Evolutionary conservation across 2,113 vertebrate genomes (phyloP).

Genomic region (Eclectus roratus): DNA sequence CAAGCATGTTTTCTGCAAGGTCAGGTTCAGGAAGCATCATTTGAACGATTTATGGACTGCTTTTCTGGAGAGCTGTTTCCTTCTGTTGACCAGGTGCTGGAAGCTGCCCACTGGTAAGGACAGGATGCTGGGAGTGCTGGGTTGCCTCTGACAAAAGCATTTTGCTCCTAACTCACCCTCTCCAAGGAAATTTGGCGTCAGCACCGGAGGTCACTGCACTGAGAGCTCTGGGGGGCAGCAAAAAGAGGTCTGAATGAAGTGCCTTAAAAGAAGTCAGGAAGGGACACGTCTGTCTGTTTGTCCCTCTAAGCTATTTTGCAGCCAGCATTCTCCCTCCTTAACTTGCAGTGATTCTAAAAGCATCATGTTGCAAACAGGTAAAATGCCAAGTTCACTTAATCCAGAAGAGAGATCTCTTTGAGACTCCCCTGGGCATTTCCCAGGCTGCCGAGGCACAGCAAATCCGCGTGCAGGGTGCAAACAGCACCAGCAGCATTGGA

Average conservation of each 20-base stretch:
- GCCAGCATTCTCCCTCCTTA: background rate
- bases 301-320: background rate
- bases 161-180: background rate
- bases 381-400: background rate
- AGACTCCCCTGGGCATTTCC: background rate
- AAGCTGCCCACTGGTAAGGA: background rate
- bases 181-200: background rate
- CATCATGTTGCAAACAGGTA: background rate
- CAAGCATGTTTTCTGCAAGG: background rate
- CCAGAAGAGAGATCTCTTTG: background rate
- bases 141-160: background rate
- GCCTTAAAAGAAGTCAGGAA: background rate
- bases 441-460: background rate
- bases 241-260: background rate
- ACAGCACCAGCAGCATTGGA: fast-evolving
- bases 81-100: background rate
- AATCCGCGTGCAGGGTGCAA: fast-evolving
- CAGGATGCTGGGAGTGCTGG: background rate
- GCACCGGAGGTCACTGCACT: background rate
- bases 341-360: background rate
- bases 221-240: background rate
- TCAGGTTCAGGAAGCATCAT: background rate
- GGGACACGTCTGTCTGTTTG: background rate
- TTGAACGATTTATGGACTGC: background rate
- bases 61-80: background rate